Conservation (phyloP, 30 jellyfish, hydroid and myxozoan genomes). For the Clytia hemisphaerica region DNA sequence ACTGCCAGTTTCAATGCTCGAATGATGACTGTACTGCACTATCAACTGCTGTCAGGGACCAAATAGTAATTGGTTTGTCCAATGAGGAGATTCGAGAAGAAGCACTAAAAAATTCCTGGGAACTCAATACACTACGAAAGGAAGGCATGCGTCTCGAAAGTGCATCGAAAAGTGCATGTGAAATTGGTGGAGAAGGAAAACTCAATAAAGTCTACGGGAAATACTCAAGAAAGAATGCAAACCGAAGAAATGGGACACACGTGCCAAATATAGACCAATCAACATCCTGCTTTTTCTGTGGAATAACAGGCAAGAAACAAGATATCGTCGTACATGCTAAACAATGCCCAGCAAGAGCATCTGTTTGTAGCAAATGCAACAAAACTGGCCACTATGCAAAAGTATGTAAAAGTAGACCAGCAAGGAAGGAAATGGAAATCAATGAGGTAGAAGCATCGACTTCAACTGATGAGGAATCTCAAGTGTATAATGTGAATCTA, state of each 20-base stretch:
- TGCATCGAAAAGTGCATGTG: not conserved
- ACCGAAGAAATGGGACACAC: not conserved
- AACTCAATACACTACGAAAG: not conserved
- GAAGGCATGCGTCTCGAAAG: conserved; percentile 2
- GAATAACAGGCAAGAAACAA: not conserved
- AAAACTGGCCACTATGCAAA: not conserved
- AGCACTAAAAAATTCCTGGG: not conserved
- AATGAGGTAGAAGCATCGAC: no score
- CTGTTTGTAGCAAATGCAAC: not conserved
- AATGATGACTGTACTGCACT: not conserved
- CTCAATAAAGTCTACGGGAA: not conserved
- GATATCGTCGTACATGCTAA: not conserved
- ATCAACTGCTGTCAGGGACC: not conserved
- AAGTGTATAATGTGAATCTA: no score
- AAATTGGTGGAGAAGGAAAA: not conserved
- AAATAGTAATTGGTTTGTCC: not conserved
- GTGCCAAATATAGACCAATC: not conserved
- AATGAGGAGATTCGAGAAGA: not conserved
- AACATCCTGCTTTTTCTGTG: not conserved
- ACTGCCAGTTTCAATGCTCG: not conserved
- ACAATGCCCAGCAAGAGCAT: not conserved
- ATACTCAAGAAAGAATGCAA: not conserved
- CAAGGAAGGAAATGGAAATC: not conserved
- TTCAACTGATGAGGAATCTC: no score
- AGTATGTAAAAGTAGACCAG: not conserved